Base-by-base conservation (phyloP, 2,888 invertebrate genomes). In the Platycnemis pennipes region DNA sequence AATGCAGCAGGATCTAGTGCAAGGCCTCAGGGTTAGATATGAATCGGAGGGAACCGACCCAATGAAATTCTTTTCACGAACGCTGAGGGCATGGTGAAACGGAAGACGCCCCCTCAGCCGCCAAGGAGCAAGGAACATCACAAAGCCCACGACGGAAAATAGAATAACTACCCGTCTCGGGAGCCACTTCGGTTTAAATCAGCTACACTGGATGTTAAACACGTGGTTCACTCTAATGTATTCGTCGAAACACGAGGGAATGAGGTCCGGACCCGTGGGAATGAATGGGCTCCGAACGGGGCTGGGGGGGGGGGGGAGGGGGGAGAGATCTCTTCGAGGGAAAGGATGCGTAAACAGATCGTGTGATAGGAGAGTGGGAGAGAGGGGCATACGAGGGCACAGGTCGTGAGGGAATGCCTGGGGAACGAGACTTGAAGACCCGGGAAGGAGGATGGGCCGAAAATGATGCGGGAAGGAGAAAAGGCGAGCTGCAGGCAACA, bases 341-440 rank as follows among this genome's bases (percentile, higher is more conserved):
- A 77, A 77, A 77, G 77, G 77, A 77, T 77, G 77, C 77, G 77
- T 77, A 77, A 77, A 77, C 77, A 77, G 77, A 77, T 77, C 77
- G n/a, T 77, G 77, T 77, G 77, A 77, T 77, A 77, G 77, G 26
- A 26, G 77, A 77, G n/a, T 13, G 77, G 8, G 77, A 77, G 87
- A 45, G 87, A 45, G 11, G 45, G 87, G 87, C 45, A 2, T n/a
- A 37, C 8, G 87, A 87, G 87, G 87, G 87, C 77, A 77, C 77
- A 77, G 77, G 77, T 77, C 77, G 77, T 77, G 87, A 87, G 44
- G 87, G 44, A 87, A 45, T 46, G 87, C 45, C 26, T 0, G 22
- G 1, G 42, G 87, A n/a, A 46, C 26, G 22, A 16, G 86, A 8
- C 49, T 16, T 16, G 49, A 49, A 16, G 77, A 37, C n/a, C n/a